These are phyloP conservation scores for Acipenser transmontanus DNA, from an alignment of 2,797 vertebrate genomes.

Conservation along the genomic window DNA sequence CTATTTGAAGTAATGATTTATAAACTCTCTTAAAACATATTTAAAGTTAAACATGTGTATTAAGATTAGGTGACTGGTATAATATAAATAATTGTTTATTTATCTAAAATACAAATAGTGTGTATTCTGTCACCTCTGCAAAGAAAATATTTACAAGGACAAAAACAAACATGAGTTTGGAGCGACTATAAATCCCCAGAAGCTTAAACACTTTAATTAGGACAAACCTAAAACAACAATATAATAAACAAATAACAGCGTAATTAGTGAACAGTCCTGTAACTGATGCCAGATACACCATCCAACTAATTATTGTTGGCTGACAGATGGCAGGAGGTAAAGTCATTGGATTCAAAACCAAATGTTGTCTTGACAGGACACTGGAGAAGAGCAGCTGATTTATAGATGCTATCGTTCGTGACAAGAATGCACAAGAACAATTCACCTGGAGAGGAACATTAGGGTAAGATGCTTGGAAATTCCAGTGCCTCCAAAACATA, in stretches of 20 bases:
- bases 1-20: too few relatives aligned
- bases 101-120: too few relatives aligned
- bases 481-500: too few relatives aligned
- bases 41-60: too few relatives aligned
- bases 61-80: too few relatives aligned
- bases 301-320: constrained; percentile 58
- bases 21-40: too few relatives aligned
- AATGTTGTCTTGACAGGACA: constrained; percentile 32
- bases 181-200: constrained; percentile 25
- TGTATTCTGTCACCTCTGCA: too few relatives aligned
- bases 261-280: constrained; percentile 46
- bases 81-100: too few relatives aligned
- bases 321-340: constrained; percentile 47
- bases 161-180: constrained; percentile 22
- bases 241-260: constrained; percentile 47
- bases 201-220: constrained; percentile 47
- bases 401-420: constrained; percentile 23
- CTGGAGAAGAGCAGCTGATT: constrained; percentile 28
- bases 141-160: constrained; percentile 23
- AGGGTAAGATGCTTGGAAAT: too few relatives aligned
- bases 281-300: constrained; percentile 48
- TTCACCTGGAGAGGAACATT: background rate
- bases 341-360: constrained; percentile 27
- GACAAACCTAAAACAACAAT: constrained; percentile 43
- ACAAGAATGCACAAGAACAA: constrained; percentile 25